phyloP scores from a whole-genome alignment of 2,888 invertebrate species.

The Hypomecis atomaria region DNA sequence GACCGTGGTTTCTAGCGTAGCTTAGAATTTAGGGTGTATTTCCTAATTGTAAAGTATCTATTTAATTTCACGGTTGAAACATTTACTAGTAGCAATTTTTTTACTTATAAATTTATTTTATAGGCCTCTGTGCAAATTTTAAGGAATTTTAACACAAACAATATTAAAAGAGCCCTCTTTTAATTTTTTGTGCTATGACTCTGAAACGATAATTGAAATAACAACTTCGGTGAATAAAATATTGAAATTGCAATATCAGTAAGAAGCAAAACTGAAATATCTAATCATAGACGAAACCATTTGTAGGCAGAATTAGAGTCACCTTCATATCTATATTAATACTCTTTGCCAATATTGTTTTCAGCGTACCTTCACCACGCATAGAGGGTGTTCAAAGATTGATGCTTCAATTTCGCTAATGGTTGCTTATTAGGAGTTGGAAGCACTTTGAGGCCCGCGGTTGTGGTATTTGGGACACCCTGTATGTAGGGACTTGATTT shows the following conservation, averaged over 20 bases:
- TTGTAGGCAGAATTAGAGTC: neutral
- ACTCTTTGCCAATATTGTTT: slow-evolving; percentile 34
- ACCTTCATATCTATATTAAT: slow-evolving; percentile 7
- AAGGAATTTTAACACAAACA: no score
- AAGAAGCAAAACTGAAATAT: neutral
- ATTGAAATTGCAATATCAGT: neutral
- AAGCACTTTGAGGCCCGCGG: slow-evolving; percentile 41
- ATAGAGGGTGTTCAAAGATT: slow-evolving; percentile 53
- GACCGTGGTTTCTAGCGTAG: no score
- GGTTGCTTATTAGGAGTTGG: slow-evolving; percentile 59
- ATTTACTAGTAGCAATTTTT: no score
- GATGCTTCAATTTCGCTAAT: slow-evolving; percentile 69
- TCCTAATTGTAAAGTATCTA: no score
- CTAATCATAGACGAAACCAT: neutral
- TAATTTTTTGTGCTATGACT: no score
- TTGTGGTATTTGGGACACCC: slow-evolving; percentile 38
- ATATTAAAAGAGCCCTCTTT: no score
- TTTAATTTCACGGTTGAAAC: no score
- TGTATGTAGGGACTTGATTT: slow-evolving; percentile 34
- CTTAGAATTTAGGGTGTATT: no score
- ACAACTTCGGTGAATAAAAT: neutral
- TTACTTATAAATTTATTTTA: no score
- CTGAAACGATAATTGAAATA: no score
- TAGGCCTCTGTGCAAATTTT: no score
- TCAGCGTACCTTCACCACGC: slow-evolving; percentile 40